Conservation (phyloP, 2,797 vertebrate species). For the Ptychobarbus kaznakovi region DNA sequence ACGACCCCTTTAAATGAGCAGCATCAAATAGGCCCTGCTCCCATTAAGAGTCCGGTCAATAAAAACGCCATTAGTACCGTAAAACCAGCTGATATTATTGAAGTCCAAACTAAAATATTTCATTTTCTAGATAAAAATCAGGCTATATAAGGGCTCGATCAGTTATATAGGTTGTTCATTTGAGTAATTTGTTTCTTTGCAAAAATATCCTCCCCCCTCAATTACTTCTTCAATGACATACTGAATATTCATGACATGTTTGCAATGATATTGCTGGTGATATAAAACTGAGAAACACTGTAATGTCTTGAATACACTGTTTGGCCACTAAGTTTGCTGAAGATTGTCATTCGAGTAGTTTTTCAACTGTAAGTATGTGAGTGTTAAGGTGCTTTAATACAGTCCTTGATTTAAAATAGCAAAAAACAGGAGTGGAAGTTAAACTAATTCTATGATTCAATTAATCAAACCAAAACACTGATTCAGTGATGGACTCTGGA, state of each 20-base stretch:
- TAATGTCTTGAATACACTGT: conserved; percentile 44
- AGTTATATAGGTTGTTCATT: conserved; percentile 89
- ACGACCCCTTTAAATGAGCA: conserved; percentile 96
- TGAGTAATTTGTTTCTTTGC: conserved; percentile 75
- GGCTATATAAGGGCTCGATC: conserved; percentile 80
- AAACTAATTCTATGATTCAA: background rate
- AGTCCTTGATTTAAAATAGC: background rate
- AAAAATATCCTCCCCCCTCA: conserved; percentile 66
- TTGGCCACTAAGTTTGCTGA: background rate
- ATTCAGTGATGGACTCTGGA: background rate
- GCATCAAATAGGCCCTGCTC: conserved; percentile 95
- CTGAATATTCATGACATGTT: background rate
- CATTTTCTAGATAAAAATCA: conserved; percentile 88
- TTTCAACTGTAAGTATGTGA: background rate
- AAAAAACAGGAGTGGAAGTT: background rate
- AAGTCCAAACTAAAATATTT: conserved; percentile 98
- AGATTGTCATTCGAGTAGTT: background rate
- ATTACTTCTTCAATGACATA: conserved; percentile 70
- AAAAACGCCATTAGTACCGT: conserved; percentile 91
- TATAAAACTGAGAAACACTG: background rate
- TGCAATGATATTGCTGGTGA: conserved; percentile 75
- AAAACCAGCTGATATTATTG: conserved; percentile 96
- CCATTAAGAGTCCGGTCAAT: conserved; percentile 93
- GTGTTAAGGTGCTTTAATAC: background rate
- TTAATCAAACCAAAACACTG: background rate